A percentile compares a stretch with the other conserved stretches of the same genome.
phyloP scores from a whole-genome alignment of 1,140 invertebrate species.

The Drosophila aff. region DNA sequence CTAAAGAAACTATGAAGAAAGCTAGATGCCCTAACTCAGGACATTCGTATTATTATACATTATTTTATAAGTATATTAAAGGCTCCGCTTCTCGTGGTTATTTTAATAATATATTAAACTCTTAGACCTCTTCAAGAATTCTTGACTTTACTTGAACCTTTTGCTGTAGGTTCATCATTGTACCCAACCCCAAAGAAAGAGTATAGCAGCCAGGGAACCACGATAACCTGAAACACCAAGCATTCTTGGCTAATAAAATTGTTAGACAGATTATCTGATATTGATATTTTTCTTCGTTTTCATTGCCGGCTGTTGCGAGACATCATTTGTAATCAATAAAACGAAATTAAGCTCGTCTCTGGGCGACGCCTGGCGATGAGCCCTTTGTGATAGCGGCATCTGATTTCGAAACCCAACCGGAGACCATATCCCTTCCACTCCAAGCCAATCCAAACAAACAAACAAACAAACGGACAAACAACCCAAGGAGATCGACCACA shows the following conservation, averaged over 20 bases:
- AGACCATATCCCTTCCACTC: conserved; percentile 15
- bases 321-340: conserved; percentile 83
- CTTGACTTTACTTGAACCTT: neutral
- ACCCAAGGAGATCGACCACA: conserved; percentile 57
- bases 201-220: neutral
- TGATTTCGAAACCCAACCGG: conserved; percentile 6
- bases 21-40: conserved; percentile 1
- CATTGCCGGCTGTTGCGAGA: conserved; percentile 34
- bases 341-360: conserved; percentile 59
- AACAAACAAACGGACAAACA: conserved; percentile 12
- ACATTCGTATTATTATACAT: neutral
- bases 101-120: neutral
- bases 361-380: conserved; percentile 50
- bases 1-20: neutral
- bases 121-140: neutral
- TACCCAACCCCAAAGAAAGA: neutral
- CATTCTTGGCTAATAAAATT: conserved; percentile 71
- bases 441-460: neutral
- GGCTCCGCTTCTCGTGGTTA: neutral
- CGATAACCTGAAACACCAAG: neutral
- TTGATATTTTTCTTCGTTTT: conserved; percentile 38
- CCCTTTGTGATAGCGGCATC: conserved; percentile 71
- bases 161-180: neutral
- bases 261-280: conserved; percentile 70
- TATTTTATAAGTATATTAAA: neutral